A percentile compares a stretch with the other conserved stretches of the same genome.
These are phyloP conservation scores for Turritopsis dohrnii DNA, from an alignment of 30 jellyfish, hydroid and myxozoan genomes.

Conservation along the genomic window DNA sequence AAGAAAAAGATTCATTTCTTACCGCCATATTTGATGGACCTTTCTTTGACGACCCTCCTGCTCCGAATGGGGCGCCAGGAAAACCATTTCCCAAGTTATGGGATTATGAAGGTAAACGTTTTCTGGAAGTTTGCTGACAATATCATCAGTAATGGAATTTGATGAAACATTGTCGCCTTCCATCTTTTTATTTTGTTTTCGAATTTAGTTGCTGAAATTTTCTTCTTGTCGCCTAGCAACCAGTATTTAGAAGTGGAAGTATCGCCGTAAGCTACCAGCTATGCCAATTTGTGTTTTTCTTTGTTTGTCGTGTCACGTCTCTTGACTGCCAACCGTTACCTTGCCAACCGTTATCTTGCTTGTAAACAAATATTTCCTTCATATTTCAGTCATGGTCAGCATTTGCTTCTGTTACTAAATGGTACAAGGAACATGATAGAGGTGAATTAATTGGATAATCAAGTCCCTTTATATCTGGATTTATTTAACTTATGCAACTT, in stretches of 20 bases:
- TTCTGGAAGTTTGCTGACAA: background rate
- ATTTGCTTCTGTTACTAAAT: conserved; percentile 62
- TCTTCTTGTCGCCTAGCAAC: conserved; percentile 66
- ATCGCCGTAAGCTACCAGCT: conserved; percentile 62
- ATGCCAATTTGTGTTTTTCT: background rate
- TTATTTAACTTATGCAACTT: background rate
- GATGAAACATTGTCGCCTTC: background rate
- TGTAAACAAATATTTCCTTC: background rate
- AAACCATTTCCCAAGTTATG: conserved; percentile 75
- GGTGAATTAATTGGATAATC: conserved; percentile 32
- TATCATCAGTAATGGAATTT: background rate
- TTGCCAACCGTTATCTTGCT: too few species aligned
- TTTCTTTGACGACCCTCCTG: conserved; percentile 75
- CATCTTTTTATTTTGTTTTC: background rate
- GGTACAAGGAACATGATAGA: conserved; percentile 83
- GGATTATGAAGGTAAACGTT: conserved; percentile 81
- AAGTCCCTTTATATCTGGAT: background rate
- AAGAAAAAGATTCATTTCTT: background rate
- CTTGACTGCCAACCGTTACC: too few species aligned
- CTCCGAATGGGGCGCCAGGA: conserved; percentile 82
- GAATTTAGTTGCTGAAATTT: conserved; percentile 73
- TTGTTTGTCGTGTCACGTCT: background rate
- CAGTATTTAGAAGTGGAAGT: conserved; percentile 84
- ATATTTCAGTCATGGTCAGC: conserved; percentile 90
- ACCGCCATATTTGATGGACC: conserved; percentile 55